These are phyloP conservation scores for Thripadectes ignobilis DNA, from an alignment of 2,797 vertebrate species.

Conservation along the genomic window DNA sequence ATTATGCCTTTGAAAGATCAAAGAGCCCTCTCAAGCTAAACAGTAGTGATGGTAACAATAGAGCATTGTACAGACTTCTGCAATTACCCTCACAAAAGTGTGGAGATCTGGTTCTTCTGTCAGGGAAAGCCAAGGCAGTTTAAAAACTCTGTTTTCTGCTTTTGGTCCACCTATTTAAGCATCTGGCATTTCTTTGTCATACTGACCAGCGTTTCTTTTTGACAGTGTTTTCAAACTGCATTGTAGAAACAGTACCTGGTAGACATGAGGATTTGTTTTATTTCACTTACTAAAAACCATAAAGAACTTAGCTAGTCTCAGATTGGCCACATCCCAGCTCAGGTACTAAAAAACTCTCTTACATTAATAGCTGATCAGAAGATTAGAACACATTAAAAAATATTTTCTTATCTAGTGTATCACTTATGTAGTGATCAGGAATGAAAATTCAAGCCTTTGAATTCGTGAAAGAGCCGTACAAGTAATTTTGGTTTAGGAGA, in stretches of 20 bases:
- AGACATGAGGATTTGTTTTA: background rate
- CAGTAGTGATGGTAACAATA: background rate
- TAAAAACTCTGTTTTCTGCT: background rate
- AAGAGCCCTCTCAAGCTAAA: background rate
- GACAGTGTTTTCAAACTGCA: background rate
- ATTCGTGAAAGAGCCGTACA: background rate
- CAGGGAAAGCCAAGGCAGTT: background rate
- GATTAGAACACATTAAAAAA: background rate
- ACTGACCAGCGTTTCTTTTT: background rate
- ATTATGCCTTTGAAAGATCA: conserved; percentile 2
- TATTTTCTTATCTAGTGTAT: background rate
- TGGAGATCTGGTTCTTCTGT: background rate
- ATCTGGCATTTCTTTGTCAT: background rate
- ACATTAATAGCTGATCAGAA: background rate
- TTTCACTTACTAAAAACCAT: background rate
- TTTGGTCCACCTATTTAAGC: background rate
- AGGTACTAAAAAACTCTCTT: background rate
- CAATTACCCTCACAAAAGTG: background rate
- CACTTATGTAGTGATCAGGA: background rate
- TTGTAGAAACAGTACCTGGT: background rate
- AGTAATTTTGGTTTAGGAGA: background rate
- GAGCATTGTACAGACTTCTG: background rate
- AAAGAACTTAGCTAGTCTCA: background rate
- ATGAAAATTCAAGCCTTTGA: background rate
- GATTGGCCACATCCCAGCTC: background rate